Base-by-base conservation (phyloP, 2,888 invertebrate genomes). In the Rosalia funebris region DNA sequence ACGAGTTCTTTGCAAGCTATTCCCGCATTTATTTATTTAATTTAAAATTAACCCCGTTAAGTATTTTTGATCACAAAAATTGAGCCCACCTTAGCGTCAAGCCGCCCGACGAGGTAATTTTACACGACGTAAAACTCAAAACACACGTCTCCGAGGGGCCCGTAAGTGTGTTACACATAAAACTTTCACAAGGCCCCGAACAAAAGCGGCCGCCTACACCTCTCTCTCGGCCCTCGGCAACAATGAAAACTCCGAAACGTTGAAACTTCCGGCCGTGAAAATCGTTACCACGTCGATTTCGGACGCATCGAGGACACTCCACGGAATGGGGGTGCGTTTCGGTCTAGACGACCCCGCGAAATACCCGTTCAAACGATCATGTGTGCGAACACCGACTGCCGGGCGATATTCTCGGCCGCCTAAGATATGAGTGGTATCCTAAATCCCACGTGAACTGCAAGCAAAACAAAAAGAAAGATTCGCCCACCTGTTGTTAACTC, bases 361-460 rank as follows among this genome's bases (percentile, higher is more conserved):
- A 44, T 20, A 59, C 46, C 67, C 64, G 62, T 67, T 66, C 60
- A 62, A 70, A 69, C 71, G 66, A 66, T 72, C 74, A 75, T 75
- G 63, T 76, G 76, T 66, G 69, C 65, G 61, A 65, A 58, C 66
- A 65, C 57, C 65, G 69, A 74, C 74, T 74, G 75, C 66, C 66
- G 72, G 67, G 71, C 71, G 75, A 69, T 72, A 67, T 66, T 68
- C 70, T 60, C 68, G 62, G 69, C 66, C 70, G 53, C 58, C 63
- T 65, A 62, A 74, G 73, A 72, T 73, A 75, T 75, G 75, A 75
- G 72, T 73, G 73, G 73, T 75, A 71, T 74, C 74, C 75, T 73
- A 71, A 77, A 76, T 72, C 78, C 78, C 77, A 78, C 78, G 74
- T 76, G 77, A 75, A 76, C 74, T 75, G 75, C 74, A 72, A 68